phyloP scores from a whole-genome alignment of 2,113 vertebrate species.

The Formicarius rufipectus region DNA sequence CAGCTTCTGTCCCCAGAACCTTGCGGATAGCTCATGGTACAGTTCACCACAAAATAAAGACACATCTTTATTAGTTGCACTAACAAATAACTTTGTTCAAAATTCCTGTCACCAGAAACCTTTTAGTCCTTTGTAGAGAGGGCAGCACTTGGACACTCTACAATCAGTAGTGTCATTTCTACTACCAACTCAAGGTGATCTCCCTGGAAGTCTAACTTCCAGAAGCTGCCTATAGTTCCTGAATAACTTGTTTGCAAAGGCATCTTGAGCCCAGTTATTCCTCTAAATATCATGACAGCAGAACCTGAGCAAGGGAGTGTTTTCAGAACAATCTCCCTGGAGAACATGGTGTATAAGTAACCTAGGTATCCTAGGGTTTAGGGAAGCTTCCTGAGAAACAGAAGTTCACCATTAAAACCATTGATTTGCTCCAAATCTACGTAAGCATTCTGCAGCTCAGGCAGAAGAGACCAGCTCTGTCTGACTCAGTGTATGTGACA shows the following conservation, averaged over 20 bases:
- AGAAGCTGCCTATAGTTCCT: background rate
- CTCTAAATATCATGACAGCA: background rate
- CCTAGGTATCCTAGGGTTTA: background rate
- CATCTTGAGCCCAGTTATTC: background rate
- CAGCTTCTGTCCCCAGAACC: background rate
- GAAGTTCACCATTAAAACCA: background rate
- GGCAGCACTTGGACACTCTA: background rate
- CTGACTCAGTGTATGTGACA: background rate
- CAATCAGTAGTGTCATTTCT: background rate
- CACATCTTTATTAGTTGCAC: background rate
- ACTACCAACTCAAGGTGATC: background rate
- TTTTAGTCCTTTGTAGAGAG: background rate
- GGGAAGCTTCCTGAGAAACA: background rate
- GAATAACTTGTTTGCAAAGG: background rate
- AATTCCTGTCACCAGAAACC: background rate
- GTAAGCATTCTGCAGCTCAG: background rate
- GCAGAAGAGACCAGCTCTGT: background rate
- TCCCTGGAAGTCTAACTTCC: background rate
- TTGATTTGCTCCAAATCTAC: background rate
- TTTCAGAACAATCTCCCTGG: background rate
- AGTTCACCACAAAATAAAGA: background rate
- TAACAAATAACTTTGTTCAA: background rate
- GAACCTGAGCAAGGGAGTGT: background rate
- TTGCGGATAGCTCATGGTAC: accelerated
- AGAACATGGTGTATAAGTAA: background rate